Evolutionary conservation across 2,797 vertebrate genomes (phyloP), one percentile per base, ranked within the genome.

Genomic region (Eupleurogrammus muticus): DNA sequence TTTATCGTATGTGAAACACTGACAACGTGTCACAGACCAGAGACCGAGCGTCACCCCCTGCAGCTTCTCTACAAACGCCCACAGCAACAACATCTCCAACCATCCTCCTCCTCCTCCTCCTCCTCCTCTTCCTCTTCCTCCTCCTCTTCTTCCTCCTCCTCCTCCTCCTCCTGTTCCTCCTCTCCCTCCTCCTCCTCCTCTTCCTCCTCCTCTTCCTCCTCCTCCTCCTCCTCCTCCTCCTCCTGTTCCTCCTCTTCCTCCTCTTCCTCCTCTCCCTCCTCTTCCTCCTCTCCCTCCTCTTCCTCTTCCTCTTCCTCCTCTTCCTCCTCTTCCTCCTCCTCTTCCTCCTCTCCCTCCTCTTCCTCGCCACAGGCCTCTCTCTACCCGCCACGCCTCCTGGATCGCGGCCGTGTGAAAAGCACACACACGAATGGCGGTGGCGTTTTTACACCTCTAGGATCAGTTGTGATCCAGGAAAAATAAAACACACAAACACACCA

Each of bases 301-400:
- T 28, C 28, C 3, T 28, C 28, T 6, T 28, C 28, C 3, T 28
- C 28, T 3, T 28, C 28, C 3, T 28, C 28, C 3, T 28, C 28
- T 3, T 28, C 28, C 28, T 28, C 28, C 28, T 28, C 28, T 6
- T 28, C 28, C 28, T 28, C 28, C 28, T 28, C 28, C 3, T 28
- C 28, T 3, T 28, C 28, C 3, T 28, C 28, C 3, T 28, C 28
- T 3, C 6, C 28, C 3, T 28, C 28, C 28, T 28, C 28, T 6
- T 28, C 28, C 28, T 28, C 28, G 3, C 6, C 28, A 28, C 68
- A 72, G 72, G 83, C 75, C 69, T 67, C 63, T 91, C 57, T 89
- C 87, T 81, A 92, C 87, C 81, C 81, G 58, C 80, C 84, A 94
- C 92, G 92, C 93, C 94, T 94, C 89, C 87, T 73, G 66, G 83